Conservation (phyloP, 2,113 vertebrate species). For the Ancistrus triradiatus region DNA sequence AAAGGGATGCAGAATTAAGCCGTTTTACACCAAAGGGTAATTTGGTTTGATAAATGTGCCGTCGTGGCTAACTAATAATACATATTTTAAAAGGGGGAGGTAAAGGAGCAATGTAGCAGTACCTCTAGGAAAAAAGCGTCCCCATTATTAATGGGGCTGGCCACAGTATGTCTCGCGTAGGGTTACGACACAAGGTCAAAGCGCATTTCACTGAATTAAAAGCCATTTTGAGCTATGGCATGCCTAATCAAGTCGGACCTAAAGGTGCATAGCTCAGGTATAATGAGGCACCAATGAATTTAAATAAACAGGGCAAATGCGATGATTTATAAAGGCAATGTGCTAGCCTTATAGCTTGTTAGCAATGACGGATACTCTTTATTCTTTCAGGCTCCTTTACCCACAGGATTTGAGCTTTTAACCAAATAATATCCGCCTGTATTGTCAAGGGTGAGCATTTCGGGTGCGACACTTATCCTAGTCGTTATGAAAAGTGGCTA, state of each 20-base stretch:
- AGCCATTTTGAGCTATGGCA: constrained; percentile 98
- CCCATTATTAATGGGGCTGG: constrained; percentile 99
- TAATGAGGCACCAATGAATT: constrained; percentile 99
- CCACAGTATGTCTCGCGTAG: constrained; percentile 91
- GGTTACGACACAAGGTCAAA: constrained; percentile 99
- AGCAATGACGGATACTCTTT: constrained; percentile 92
- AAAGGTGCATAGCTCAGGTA: constrained; percentile 99
- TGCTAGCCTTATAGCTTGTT: constrained; percentile 98
- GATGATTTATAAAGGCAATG: constrained; percentile 96
- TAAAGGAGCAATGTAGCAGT: constrained; percentile 75
- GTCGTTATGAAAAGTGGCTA: constrained; percentile 79
- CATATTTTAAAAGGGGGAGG: constrained; percentile 86
- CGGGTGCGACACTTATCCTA: constrained; percentile 75
- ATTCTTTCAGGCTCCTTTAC: constrained; percentile 76
- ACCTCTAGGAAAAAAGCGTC: constrained; percentile 74
- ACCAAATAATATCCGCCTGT: constrained; percentile 78
- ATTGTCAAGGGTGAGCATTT: constrained; percentile 72
- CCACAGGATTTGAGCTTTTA: constrained; percentile 80
- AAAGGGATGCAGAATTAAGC: constrained; percentile 95
- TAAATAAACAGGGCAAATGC: constrained; percentile 96
- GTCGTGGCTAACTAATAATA: constrained; percentile 96
- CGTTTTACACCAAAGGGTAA: constrained; percentile 98
- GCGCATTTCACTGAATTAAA: constrained; percentile 98
- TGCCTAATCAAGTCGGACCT: constrained; percentile 98
- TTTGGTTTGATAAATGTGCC: constrained; percentile 98